Evolutionary conservation across 2,888 invertebrate species (phyloP).

Genomic region (Anaspis maculata): DNA sequence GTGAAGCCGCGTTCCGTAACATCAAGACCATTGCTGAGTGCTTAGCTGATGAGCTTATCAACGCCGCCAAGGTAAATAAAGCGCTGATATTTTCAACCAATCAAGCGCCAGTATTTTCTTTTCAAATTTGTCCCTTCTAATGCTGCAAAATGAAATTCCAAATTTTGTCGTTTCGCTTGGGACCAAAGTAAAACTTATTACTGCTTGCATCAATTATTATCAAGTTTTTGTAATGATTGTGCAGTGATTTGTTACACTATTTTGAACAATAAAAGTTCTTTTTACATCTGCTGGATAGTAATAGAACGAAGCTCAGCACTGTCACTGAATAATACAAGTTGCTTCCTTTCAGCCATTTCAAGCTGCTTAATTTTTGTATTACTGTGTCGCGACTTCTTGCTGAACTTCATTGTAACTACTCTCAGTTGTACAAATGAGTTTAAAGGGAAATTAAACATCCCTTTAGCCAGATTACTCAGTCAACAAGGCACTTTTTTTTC

Average conservation of each 20-base stretch:
- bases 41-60: conserved; percentile 98
- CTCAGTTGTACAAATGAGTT: no score
- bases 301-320: no score
- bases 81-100: conserved; percentile 3
- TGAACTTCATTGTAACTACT: no score
- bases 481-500: neutral
- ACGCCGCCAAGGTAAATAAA: conserved; percentile 82
- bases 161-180: conserved; percentile 33
- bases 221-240: neutral
- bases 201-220: neutral
- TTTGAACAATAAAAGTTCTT: no score
- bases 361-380: no score
- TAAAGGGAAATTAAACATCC: no score
- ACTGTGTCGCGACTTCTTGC: no score
- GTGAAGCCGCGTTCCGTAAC: conserved; percentile 99
- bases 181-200: conserved; percentile 31
- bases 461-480: no score
- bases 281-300: no score
- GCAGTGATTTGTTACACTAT: neutral
- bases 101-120: no score
- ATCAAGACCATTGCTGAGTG: conserved; percentile 99
- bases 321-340: no score
- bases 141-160: conserved; percentile 22
- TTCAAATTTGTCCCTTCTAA: conserved; percentile 35
- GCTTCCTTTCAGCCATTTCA: no score